Evolutionary conservation across 2,797 vertebrate species (phyloP).

Genomic region (Lateolabrax maculatus): DNA sequence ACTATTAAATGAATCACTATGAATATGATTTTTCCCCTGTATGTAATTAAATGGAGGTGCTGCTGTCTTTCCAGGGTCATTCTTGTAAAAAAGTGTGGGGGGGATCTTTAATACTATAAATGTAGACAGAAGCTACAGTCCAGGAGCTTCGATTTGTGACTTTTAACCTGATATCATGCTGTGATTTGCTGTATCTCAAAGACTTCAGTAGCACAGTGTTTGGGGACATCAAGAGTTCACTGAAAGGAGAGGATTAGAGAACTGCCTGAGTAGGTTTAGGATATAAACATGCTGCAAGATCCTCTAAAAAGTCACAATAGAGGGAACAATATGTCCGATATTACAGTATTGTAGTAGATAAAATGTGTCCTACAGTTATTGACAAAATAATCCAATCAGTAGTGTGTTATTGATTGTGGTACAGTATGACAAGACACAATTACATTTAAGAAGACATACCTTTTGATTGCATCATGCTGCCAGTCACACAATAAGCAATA

Average conservation of each 20-base stretch:
- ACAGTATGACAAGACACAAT: not conserved
- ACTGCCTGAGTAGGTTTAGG: constrained; percentile 16
- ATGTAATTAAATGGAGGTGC: constrained; percentile 31
- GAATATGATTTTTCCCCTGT: constrained; percentile 20
- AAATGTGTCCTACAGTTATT: not conserved
- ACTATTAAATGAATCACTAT: constrained; percentile 47
- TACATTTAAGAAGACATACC: constrained; percentile 16
- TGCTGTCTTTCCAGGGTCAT: not conserved
- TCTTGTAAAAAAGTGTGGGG: constrained; percentile 42
- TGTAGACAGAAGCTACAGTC: constrained; percentile 27
- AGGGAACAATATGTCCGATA: not conserved
- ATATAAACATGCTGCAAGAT: constrained; percentile 16
- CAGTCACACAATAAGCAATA: constrained; percentile 5
- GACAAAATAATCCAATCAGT: not conserved
- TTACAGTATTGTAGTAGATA: not conserved
- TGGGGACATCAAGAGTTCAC: constrained; percentile 43
- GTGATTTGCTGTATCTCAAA: constrained; percentile 51
- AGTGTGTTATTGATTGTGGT: not conserved
- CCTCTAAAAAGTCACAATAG: constrained; percentile 1
- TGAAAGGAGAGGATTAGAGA: constrained; percentile 57
- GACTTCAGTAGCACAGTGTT: constrained; percentile 32
- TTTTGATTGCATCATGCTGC: not conserved
- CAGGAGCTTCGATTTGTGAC: constrained; percentile 48
- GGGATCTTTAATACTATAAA: too few relatives aligned
- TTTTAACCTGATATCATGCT: constrained; percentile 48